Evolutionary conservation across 2,888 invertebrate species (phyloP), one percentile per base, ranked within the genome.

Genomic region (Ectemnius continuus): DNA sequence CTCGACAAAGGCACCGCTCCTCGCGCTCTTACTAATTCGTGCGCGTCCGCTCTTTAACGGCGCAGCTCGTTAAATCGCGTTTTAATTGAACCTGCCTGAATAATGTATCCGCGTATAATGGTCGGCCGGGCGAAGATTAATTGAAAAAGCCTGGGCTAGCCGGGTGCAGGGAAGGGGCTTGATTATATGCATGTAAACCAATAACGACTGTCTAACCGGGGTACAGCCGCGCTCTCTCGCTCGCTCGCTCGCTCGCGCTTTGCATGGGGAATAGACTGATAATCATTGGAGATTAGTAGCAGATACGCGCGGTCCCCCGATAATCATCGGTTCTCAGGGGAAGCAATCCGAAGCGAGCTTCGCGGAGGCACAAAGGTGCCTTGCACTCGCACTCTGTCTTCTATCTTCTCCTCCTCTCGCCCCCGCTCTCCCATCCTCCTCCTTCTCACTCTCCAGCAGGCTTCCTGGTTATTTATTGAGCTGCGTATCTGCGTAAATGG

Each of bases 381-480:
- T 36, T 36, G 36, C 36, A 8, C 8, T 36, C 36, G 8, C 28
- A 2, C 11, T 36, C 36, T 11, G 8, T 36, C 36, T 36, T 36
- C 36, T 36, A 6, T 36, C 36, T 36, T 36, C 8, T 52, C 4
- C 14, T 52, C 52, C 16, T 52, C 52, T 47, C 47, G 5, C 47
- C 13, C 47, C 11, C 11, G n/a, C 47, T n/a, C 1, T 2, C 2
- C 47, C 47, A n/a, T 48, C n/a, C 14, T 52, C 52, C 16, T 52
- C 52, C 52, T 6, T 52, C 52, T 48, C 48, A 45, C n/a, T 26
- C n/a, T 6, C 1, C 36, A 8, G 8, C 36, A 11, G 45, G 61
- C 68, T 81, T 81, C 81, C 82, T 75, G 68, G 75, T 80, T 75
- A 69, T 75, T 73, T 77, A 80, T 80, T 75, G 57, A 52, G 45